Conservation (phyloP, 2,888 invertebrate genomes). For the Lasioglossum lativentre region DNA sequence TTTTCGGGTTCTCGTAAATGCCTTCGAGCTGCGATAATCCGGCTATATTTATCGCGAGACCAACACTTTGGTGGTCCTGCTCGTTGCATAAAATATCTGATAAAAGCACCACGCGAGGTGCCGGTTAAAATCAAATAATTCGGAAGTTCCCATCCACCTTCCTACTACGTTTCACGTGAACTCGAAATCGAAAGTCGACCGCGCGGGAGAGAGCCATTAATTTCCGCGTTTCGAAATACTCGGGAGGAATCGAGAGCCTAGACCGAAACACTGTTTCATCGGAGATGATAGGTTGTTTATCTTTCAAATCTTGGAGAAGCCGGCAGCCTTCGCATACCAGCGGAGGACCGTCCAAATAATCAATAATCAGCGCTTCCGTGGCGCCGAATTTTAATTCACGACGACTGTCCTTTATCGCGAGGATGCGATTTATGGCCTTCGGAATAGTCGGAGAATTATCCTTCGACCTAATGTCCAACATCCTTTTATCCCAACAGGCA, state of each 20-base stretch:
- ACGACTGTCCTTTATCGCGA: conserved; percentile 27
- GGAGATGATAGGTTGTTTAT: neutral
- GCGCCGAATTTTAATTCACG: conserved; percentile 32
- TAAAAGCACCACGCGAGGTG: neutral
- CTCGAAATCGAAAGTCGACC: neutral
- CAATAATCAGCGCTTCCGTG: conserved; percentile 27
- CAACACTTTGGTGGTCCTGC: neutral
- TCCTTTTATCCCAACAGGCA: neutral
- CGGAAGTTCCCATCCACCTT: neutral
- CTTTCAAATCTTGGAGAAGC: neutral
- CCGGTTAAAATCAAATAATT: neutral
- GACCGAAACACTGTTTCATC: neutral
- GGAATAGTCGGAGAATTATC: conserved; percentile 9
- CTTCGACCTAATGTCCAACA: conserved; percentile 23
- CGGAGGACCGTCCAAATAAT: conserved; percentile 26
- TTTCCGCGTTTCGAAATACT: neutral
- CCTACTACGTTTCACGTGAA: too few relatives aligned
- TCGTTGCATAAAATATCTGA: neutral
- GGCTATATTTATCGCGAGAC: neutral
- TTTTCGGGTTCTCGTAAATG: neutral
- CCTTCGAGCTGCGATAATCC: neutral
- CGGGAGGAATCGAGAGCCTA: too few relatives aligned
- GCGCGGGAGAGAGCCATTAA: too few relatives aligned
- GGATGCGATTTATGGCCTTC: conserved; percentile 32
- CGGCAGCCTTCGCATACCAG: conserved; percentile 48